Percentiles rank a stretch among this genome's conserved stretches.
Conservation (phyloP, 2,888 invertebrate species). For the Crepidodera aurea region DNA sequence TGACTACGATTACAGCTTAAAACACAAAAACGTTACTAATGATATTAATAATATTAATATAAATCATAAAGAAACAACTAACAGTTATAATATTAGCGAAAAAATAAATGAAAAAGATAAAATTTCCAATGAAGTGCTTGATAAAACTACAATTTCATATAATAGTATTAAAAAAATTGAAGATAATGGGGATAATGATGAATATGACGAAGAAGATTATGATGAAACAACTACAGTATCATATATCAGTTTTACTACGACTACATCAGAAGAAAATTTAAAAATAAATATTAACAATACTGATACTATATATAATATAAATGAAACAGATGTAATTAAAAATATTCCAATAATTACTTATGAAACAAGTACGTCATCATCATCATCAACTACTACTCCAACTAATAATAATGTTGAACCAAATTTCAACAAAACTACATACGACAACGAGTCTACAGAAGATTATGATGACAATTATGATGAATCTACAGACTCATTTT, state of each 20-base stretch:
- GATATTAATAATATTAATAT: neutral
- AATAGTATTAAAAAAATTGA: neutral
- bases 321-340: too few relatives aligned
- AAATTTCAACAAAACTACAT: too few relatives aligned
- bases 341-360: too few relatives aligned
- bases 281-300: too few relatives aligned
- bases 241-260: neutral
- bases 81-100: neutral
- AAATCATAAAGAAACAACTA: too few relatives aligned
- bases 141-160: neutral
- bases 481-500: neutral
- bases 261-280: neutral
- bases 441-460: neutral
- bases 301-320: too few relatives aligned
- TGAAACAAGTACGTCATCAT: too few relatives aligned
- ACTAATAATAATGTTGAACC: neutral
- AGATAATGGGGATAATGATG: neutral
- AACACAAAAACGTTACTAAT: neutral
- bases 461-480: constrained; percentile 2
- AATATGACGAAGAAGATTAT: too few relatives aligned
- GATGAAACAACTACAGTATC: neutral
- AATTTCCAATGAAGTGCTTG: neutral
- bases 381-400: neutral
- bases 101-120: neutral
- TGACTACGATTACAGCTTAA: constrained; percentile 1